Percentiles rank a stretch among this genome's conserved stretches.
These are phyloP conservation scores for Agrotis segetum DNA, from an alignment of 2,888 invertebrate species.

Conservation along the genomic window DNA sequence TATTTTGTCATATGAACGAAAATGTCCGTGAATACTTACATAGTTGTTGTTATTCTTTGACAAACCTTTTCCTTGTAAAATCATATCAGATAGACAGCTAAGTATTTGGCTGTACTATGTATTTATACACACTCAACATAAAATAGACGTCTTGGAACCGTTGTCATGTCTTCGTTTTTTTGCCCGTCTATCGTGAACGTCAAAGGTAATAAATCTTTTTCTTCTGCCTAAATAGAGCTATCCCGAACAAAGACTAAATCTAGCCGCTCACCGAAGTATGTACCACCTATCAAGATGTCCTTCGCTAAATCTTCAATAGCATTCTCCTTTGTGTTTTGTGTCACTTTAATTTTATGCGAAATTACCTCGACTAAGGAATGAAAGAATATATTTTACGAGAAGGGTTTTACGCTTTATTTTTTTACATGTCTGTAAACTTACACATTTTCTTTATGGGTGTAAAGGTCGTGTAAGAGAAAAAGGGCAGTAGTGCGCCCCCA, in stretches of 20 bases:
- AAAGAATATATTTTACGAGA: constrained; percentile 19
- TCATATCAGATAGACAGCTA: constrained; percentile 24
- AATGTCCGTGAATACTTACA: not conserved
- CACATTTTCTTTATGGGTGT: constrained; percentile 31
- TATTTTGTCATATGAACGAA: constrained; percentile 10
- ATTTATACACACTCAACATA: constrained; percentile 53
- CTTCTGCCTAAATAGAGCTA: constrained; percentile 67
- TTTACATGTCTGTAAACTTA: constrained; percentile 28
- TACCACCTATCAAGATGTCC: constrained; percentile 53
- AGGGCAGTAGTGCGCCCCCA: constrained; percentile 31
- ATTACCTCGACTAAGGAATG: constrained; percentile 30
- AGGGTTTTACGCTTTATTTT: constrained; percentile 30
- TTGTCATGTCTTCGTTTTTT: constrained; percentile 64
- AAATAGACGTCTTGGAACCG: constrained; percentile 56
- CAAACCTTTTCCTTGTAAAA: constrained; percentile 24
- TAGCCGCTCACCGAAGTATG: constrained; percentile 42
- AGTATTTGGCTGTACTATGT: constrained; percentile 34
- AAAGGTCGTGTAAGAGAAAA: constrained; percentile 39
- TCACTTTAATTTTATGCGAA: constrained; percentile 57
- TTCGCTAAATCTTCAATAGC: constrained; percentile 49
- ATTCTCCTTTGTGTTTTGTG: constrained; percentile 39
- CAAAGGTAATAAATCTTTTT: constrained; percentile 69
- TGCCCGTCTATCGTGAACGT: constrained; percentile 63
- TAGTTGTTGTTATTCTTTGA: not conserved
- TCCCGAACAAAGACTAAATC: constrained; percentile 60